These are phyloP conservation scores for Melanerpes formicivorus DNA, from an alignment of 2,113 vertebrate species.

Conservation along the genomic window DNA sequence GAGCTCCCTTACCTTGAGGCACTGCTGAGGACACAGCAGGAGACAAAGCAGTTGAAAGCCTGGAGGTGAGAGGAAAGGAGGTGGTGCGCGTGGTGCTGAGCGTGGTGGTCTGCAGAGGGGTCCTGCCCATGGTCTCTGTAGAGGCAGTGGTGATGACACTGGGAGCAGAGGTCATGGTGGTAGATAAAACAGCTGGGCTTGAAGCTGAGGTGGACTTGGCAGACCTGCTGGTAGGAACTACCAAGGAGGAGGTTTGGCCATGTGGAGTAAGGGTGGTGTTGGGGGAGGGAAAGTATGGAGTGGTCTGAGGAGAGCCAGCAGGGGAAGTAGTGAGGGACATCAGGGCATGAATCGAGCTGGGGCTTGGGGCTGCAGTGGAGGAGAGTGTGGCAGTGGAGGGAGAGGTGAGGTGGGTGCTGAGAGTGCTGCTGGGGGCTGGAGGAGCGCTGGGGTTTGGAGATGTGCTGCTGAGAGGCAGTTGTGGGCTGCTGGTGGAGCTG, in stretches of 20 bases:
- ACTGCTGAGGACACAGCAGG: background rate
- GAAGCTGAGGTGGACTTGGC: background rate
- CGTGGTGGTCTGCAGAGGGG: background rate
- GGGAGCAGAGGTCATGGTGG: background rate
- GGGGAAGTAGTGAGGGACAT: background rate
- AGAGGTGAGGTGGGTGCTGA: background rate
- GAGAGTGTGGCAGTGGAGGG: rapidly evolving
- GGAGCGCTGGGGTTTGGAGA: background rate
- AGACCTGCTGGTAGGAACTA: background rate
- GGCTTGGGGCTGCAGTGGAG: rapidly evolving
- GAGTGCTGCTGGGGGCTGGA: rapidly evolving
- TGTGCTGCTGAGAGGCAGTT: background rate
- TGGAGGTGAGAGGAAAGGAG: rapidly evolving
- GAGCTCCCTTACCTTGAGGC: background rate
- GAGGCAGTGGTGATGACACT: background rate
- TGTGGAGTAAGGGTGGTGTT: background rate
- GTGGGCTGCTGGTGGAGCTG: background rate
- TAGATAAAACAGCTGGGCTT: background rate
- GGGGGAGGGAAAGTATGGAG: rapidly evolving
- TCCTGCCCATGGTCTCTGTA: background rate
- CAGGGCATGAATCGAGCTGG: rapidly evolving
- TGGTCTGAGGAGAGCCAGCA: background rate
- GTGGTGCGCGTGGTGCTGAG: background rate
- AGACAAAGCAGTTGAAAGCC: background rate
- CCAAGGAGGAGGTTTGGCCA: background rate